Percentiles rank a stretch among this genome's conserved stretches.
phyloP scores from a whole-genome alignment of 2,113 vertebrate genomes.

The Ginglymostoma cirratum region DNA sequence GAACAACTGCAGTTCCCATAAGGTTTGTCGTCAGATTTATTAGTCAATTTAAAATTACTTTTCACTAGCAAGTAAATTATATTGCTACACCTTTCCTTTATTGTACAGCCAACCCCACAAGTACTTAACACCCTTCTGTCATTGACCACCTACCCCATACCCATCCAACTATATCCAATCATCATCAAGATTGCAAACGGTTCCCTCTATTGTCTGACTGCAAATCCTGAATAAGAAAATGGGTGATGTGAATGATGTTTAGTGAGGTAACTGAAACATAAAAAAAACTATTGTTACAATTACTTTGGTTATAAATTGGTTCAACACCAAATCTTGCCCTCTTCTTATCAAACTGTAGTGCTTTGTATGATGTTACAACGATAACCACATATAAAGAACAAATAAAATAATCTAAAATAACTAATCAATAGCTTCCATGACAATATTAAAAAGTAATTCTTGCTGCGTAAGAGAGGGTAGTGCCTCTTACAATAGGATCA shows the following conservation, averaged over 20 bases:
- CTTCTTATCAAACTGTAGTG: not conserved
- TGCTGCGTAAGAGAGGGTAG: too few relatives aligned
- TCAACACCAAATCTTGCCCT: not conserved
- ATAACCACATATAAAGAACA: not conserved
- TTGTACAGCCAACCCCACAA: not conserved
- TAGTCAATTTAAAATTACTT: not conserved
- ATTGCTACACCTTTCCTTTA: not conserved
- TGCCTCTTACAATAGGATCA: too few relatives aligned
- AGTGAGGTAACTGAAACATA: not conserved
- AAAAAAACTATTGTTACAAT: not conserved
- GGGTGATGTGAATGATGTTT: not conserved
- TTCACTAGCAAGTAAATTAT: not conserved
- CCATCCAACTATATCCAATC: too few relatives aligned
- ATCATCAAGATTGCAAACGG: not conserved
- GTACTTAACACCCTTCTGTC: not conserved
- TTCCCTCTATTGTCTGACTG: not conserved
- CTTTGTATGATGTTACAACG: not conserved
- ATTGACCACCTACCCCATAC: not conserved
- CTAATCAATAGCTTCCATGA: not conserved
- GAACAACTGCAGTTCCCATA: not conserved
- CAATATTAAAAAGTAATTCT: not conserved
- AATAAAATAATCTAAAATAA: not conserved
- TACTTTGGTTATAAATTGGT: not conserved
- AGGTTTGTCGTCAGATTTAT: not conserved
- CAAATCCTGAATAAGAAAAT: not conserved